Conservation (phyloP, 2,888 invertebrate genomes). For the Macropis europaea region DNA sequence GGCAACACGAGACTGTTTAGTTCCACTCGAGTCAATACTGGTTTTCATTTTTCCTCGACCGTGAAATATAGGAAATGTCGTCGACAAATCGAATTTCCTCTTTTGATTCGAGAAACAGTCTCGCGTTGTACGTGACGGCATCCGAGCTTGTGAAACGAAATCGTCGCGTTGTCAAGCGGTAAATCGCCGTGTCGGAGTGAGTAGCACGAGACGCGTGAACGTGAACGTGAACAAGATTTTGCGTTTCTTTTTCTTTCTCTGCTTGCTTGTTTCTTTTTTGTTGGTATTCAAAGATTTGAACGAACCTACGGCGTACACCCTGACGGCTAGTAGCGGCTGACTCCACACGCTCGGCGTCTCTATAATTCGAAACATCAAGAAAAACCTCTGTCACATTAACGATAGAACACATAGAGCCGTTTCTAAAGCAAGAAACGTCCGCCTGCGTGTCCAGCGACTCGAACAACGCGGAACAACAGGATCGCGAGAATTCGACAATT, state of each 20-base stretch:
- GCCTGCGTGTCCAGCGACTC: slow-evolving; percentile 27
- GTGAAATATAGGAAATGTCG: neutral
- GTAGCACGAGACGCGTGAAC: too few relatives aligned
- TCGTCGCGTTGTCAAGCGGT: neutral
- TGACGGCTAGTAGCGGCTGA: slow-evolving; percentile 69
- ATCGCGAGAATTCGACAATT: neutral
- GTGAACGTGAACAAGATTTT: slow-evolving; percentile 33
- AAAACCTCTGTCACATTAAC: slow-evolving; percentile 65
- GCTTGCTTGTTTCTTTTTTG: too few relatives aligned
- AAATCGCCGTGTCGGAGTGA: slow-evolving; percentile 7
- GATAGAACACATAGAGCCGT: slow-evolving; percentile 48
- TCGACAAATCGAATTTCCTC: neutral
- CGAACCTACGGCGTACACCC: slow-evolving; percentile 75
- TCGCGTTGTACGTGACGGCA: neutral
- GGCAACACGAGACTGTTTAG: slow-evolving; percentile 9
- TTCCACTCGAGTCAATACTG: neutral
- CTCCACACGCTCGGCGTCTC: slow-evolving; percentile 74
- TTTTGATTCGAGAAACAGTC: neutral
- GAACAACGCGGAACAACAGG: neutral
- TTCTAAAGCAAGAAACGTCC: slow-evolving; percentile 54
- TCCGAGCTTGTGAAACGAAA: neutral
- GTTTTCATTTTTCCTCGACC: neutral
- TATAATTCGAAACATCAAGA: slow-evolving; percentile 75
- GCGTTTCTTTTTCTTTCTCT: too few relatives aligned
- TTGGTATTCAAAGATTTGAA: slow-evolving; percentile 64